Percentiles rank a stretch among this genome's conserved stretches.
Conservation (phyloP, 2,797 vertebrate species). For the Phyllotis vaccarum region DNA sequence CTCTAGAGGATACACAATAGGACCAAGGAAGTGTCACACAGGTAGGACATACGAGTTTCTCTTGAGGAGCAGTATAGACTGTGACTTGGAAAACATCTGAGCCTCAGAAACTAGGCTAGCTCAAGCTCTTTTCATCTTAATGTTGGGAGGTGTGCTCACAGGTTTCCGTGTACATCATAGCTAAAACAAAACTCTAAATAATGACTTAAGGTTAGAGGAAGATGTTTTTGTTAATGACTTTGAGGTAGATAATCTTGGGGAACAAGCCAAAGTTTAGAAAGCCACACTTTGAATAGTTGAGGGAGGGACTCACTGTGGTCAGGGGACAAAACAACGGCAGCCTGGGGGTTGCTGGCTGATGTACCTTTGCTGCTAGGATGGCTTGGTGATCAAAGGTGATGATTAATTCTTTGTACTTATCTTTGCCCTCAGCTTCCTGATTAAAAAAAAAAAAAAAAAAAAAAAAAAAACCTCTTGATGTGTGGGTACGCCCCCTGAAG, state of each 20-base stretch:
- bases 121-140: background rate
- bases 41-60: background rate
- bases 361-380: background rate
- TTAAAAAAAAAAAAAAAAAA: background rate
- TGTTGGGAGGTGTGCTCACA: background rate
- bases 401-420: background rate
- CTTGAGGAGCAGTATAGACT: background rate
- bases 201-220: background rate
- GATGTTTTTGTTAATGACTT: background rate
- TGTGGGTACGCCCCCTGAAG: background rate
- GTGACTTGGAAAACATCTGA: background rate
- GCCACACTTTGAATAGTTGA: background rate
- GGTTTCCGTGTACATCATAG: background rate
- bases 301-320: background rate
- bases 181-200: background rate
- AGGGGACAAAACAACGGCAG: background rate
- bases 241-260: background rate
- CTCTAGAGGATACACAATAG: background rate
- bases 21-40: background rate
- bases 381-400: background rate
- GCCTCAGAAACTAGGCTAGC: background rate
- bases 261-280: background rate
- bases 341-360: background rate
- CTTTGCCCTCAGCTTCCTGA: background rate
- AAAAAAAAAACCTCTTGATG: background rate